Percentiles rank a stretch among this genome's conserved stretches.
Evolutionary conservation across 2,113 vertebrate species (phyloP).

Genomic region (Callaeas wilsoni): DNA sequence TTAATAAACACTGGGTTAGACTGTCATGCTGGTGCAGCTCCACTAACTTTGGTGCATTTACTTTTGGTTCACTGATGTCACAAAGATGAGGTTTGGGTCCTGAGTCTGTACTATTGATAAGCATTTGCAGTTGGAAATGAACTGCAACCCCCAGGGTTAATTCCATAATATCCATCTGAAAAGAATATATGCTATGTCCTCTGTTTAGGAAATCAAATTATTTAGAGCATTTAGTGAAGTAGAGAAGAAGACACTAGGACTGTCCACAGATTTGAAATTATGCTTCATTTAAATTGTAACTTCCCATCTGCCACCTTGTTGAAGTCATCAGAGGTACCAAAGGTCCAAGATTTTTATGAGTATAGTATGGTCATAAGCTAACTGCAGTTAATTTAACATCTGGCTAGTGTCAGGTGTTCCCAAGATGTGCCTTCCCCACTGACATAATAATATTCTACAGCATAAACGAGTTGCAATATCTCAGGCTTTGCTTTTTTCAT

Average conservation of each 20-base stretch:
- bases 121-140: neutral
- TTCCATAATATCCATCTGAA: neutral
- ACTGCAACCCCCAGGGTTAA: neutral
- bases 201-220: neutral
- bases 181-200: neutral
- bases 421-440: neutral
- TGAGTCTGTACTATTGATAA: neutral
- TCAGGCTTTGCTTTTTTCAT: conserved; percentile 18
- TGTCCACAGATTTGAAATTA: neutral
- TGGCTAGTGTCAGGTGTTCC: conserved; percentile 23
- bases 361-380: neutral
- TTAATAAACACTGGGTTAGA: neutral
- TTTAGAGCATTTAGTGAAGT: neutral
- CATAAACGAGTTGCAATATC: conserved; percentile 9
- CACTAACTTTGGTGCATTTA: neutral
- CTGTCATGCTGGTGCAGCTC: neutral
- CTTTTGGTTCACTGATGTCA: neutral
- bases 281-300: neutral
- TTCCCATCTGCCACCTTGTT: neutral
- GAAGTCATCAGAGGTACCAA: conserved; percentile 5
- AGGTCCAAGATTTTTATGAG: neutral
- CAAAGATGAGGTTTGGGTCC: neutral
- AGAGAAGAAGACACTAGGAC: neutral
- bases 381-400: conserved; percentile 1
- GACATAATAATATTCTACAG: conserved; percentile 46